Base-by-base conservation (phyloP, 1,140 invertebrate genomes). In the Diorhabda carinulata region DNA sequence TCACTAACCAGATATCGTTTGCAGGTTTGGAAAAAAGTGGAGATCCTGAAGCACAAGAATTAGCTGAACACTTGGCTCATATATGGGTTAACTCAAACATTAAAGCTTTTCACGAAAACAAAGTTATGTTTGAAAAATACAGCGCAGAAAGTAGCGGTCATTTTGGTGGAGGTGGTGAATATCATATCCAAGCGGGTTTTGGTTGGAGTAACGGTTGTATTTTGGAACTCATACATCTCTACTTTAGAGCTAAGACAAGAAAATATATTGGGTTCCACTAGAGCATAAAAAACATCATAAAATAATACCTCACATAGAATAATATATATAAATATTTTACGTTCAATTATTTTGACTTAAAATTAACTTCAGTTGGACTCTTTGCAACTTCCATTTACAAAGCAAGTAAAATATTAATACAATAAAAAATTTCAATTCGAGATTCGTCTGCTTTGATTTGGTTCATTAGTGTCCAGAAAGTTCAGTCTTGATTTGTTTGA, bases 141-240 rank as follows among this genome's bases (percentile, higher is more conserved):
- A 88, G 91, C 76, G 90, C 89, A 0, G 80, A 86, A 59, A 77
- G 84, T 56, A 86, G 88, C 0, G 94, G 93, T 3, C 82, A 85
- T 40, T 86, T 88, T 52, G 96, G 95, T 0, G 88, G 90, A 4
- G 95, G 95, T 1, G 96, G 96, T 0, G 96, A 98, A 82, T 98
- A 98, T 79, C 83, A 83, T 0, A 91, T 95, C 0, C 94, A 97
- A 80, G 85, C 87, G 8, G 96, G 96, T 7, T 98, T 98, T 79
- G 96, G 95, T 3, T 98, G 96, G 96, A 92, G 92, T 0, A 98
- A 98, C 79, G 96, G 96, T 2, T 90, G 96, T 4, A 68, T 75
- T 7, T 72, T 76, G 44, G 74, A 75, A 56, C 44, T 76, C 4
- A 72, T 76, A 60, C 67, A 73, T 66, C 68, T 70, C 40, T 74